These are phyloP conservation scores for Baronia brevicornis DNA, from an alignment of 2,888 invertebrate genomes.

Conservation along the genomic window DNA sequence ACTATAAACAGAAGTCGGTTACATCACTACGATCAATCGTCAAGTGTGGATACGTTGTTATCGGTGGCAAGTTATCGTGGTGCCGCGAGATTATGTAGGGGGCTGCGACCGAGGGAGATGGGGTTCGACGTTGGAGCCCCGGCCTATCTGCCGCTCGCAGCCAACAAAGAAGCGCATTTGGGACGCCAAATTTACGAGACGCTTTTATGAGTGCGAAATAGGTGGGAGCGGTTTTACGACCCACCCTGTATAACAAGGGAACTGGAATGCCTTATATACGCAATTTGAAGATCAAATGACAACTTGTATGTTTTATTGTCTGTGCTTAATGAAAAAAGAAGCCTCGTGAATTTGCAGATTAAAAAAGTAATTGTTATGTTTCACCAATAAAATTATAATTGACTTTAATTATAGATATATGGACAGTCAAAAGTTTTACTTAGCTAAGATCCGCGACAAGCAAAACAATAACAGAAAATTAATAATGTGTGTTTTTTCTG, in stretches of 20 bases:
- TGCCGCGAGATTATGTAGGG: conserved; percentile 32
- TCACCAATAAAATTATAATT: too few relatives aligned
- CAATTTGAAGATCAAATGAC: conserved; percentile 4
- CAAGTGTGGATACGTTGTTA: conserved; percentile 26
- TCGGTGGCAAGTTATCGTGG: conserved; percentile 43
- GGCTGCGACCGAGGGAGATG: conserved; percentile 13
- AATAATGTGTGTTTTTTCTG: too few relatives aligned
- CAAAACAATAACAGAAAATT: too few relatives aligned
- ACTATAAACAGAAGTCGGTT: conserved; percentile 3
- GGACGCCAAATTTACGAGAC: conserved; percentile 65
- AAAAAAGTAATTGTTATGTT: too few relatives aligned
- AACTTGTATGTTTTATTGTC: not conserved
- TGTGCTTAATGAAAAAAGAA: too few relatives aligned
- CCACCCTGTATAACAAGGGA: conserved; percentile 54
- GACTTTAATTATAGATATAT: too few relatives aligned
- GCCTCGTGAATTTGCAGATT: too few relatives aligned
- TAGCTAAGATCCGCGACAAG: too few relatives aligned
- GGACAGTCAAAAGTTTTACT: too few relatives aligned
- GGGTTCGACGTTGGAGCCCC: conserved; percentile 24
- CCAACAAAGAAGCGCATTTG: conserved; percentile 62
- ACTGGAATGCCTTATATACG: conserved; percentile 1
- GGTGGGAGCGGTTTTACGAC: conserved; percentile 59
- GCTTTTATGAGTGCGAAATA: conserved; percentile 69
- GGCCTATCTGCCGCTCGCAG: conserved; percentile 36
- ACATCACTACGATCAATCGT: conserved; percentile 19